These are phyloP conservation scores for Vicugna pacos DNA, from an alignment of 2,113 vertebrate genomes.

Conservation along the genomic window DNA sequence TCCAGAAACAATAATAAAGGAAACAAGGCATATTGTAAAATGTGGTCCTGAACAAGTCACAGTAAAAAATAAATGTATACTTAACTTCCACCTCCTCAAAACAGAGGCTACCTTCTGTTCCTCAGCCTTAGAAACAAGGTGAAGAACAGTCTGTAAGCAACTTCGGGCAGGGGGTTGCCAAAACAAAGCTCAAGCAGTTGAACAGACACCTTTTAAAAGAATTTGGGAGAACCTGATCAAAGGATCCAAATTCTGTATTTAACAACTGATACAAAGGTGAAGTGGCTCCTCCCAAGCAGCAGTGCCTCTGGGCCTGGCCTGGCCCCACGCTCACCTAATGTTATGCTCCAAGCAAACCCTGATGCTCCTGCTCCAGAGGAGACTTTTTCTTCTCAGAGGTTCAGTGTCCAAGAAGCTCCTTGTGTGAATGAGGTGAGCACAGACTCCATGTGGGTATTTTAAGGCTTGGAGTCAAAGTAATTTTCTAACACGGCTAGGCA, in stretches of 20 bases:
- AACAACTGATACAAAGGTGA: slow-evolving; percentile 56
- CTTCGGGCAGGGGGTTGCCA: slow-evolving; percentile 65
- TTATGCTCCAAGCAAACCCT: slow-evolving; percentile 48
- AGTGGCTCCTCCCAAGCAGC: slow-evolving; percentile 68
- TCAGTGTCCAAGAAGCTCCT: slow-evolving; percentile 68
- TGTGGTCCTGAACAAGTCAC: slow-evolving; percentile 84
- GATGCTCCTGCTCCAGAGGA: slow-evolving; percentile 54
- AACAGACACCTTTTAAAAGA: slow-evolving; percentile 70
- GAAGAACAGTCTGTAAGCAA: slow-evolving; percentile 77
- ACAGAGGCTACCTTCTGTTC: slow-evolving; percentile 82
- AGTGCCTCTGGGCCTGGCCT: slow-evolving; percentile 46
- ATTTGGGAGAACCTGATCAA: slow-evolving; percentile 62
- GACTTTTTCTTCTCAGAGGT: slow-evolving; percentile 60
- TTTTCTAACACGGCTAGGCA: slow-evolving; percentile 64
- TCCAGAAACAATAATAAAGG: slow-evolving; percentile 82
- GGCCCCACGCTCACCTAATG: slow-evolving; percentile 49
- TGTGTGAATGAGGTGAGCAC: slow-evolving; percentile 75
- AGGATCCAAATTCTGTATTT: slow-evolving; percentile 63
- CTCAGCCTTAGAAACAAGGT: slow-evolving; percentile 70
- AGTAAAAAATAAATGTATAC: slow-evolving; percentile 83
- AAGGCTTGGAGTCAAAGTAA: slow-evolving; percentile 83
- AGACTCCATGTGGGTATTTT: slow-evolving; percentile 83
- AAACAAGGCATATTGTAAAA: slow-evolving; percentile 84
- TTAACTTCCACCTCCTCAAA: slow-evolving; percentile 83
- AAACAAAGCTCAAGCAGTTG: slow-evolving; percentile 78